These are phyloP conservation scores for Drosophila recens DNA, from an alignment of 2,888 invertebrate species.

Conservation along the genomic window DNA sequence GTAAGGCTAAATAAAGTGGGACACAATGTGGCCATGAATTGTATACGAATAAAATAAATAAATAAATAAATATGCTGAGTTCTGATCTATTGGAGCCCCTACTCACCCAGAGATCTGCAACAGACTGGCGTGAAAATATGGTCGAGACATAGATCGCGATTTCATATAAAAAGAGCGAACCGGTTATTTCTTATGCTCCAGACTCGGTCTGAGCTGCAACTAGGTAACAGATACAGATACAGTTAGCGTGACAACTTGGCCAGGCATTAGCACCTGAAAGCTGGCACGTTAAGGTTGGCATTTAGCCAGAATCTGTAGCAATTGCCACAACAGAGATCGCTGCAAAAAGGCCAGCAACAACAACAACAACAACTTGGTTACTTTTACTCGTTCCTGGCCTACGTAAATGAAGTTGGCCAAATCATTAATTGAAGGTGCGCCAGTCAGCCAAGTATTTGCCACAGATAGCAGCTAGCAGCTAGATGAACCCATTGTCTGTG, in stretches of 20 bases:
- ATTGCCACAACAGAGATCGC: constrained; percentile 13
- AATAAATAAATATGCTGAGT: neutral
- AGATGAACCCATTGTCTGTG: constrained; percentile 71
- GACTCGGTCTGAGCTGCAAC: constrained; percentile 11
- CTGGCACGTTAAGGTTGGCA: constrained; percentile 31
- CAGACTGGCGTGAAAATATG: constrained; percentile 62
- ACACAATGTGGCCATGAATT: neutral
- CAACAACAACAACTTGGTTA: constrained; percentile 11
- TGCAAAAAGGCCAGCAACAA: constrained; percentile 26
- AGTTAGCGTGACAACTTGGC: constrained; percentile 46
- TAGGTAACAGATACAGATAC: constrained; percentile 21
- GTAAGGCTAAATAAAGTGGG: neutral
- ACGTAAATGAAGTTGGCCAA: constrained; percentile 60
- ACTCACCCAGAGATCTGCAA: constrained; percentile 22
- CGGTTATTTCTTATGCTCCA: constrained; percentile 25
- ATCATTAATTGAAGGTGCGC: constrained; percentile 77
- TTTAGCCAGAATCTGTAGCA: constrained; percentile 37
- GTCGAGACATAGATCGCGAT: constrained; percentile 55
- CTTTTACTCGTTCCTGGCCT: constrained; percentile 31
- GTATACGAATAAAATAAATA: neutral
- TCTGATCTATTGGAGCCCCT: constrained; percentile 10
- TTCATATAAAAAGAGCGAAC: constrained; percentile 33
- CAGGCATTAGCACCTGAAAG: constrained; percentile 44
- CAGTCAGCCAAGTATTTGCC: constrained; percentile 40
- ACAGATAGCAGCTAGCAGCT: constrained; percentile 45